phyloP scores from a whole-genome alignment of 2,113 vertebrate genomes.

The Nettapus auritus region DNA sequence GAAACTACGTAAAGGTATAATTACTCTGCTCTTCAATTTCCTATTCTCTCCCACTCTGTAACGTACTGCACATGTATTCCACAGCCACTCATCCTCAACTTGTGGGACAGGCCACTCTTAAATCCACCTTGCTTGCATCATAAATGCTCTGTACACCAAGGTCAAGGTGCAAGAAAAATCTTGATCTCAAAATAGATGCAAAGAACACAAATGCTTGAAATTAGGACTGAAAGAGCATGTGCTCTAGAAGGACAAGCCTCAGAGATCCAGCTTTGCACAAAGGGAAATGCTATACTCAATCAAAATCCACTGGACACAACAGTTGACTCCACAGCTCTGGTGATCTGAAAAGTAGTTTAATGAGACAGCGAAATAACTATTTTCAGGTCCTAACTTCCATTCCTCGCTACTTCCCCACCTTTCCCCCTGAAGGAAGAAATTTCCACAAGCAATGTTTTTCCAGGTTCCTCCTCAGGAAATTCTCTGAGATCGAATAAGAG shows the following conservation, averaged over 20 bases:
- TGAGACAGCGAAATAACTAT: background rate
- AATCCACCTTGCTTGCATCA: constrained; percentile 40
- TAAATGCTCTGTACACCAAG: background rate
- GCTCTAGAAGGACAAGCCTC: constrained; percentile 28
- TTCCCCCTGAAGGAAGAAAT: background rate
- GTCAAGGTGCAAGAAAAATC: constrained; percentile 25
- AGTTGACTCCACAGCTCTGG: constrained; percentile 16
- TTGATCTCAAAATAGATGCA: background rate
- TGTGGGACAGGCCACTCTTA: constrained; percentile 27
- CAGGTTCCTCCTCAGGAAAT: background rate
- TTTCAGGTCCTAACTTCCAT: background rate
- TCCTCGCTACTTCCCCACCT: background rate
- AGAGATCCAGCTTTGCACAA: constrained; percentile 38
- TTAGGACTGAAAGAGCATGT: constrained; percentile 44
- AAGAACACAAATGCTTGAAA: constrained; percentile 43
- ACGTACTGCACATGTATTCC: background rate
- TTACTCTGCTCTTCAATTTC: background rate
- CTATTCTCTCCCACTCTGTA: background rate
- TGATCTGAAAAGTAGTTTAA: constrained; percentile 40
- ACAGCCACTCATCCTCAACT: constrained; percentile 6
- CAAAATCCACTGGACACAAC: constrained; percentile 44
- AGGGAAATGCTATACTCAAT: background rate
- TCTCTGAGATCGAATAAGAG: background rate
- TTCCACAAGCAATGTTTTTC: background rate
- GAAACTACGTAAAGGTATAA: background rate